A percentile compares a stretch with the other conserved stretches of the same genome.
phyloP scores from a whole-genome alignment of 2,797 vertebrate genomes.

The Clarias platycephalus region DNA sequence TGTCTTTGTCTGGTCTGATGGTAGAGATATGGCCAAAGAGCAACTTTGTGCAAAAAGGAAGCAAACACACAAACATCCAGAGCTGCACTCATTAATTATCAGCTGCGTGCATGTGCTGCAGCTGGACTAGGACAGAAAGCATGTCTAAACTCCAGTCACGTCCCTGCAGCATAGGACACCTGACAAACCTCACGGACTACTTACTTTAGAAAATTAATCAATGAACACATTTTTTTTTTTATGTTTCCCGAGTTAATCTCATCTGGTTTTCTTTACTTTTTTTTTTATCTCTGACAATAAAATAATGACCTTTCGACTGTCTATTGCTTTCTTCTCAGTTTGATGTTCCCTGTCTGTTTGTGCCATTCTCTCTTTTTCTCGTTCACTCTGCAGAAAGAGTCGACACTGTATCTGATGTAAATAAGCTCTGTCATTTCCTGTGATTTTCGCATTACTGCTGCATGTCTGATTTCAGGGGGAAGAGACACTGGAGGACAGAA shows the following conservation, averaged over 20 bases:
- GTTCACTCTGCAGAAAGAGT: slow-evolving; percentile 48
- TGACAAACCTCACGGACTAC: slow-evolving; percentile 29
- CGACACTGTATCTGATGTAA: slow-evolving; percentile 73
- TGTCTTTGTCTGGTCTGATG: slow-evolving; percentile 35
- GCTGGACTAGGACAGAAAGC: slow-evolving; percentile 61
- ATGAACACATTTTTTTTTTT: background rate
- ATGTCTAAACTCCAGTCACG: slow-evolving; percentile 42
- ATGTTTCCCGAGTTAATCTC: background rate
- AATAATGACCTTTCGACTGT: background rate
- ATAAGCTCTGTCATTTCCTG: slow-evolving; percentile 73
- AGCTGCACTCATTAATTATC: slow-evolving; percentile 76
- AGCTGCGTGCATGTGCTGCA: slow-evolving; percentile 52
- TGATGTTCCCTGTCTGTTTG: slow-evolving; percentile 14
- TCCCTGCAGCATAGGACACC: slow-evolving; percentile 54
- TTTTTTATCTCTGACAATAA: background rate
- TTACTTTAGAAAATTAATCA: background rate
- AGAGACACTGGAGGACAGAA: slow-evolving; percentile 66
- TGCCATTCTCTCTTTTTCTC: slow-evolving; percentile 12
- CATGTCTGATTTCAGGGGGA: slow-evolving; percentile 67
- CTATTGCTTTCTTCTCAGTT: background rate
- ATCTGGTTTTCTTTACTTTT: background rate
- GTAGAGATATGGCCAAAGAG: slow-evolving; percentile 73
- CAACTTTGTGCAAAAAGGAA: slow-evolving; percentile 77
- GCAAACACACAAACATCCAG: slow-evolving; percentile 73
- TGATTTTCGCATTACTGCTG: slow-evolving; percentile 74